These are phyloP conservation scores for Acrobasis repandana DNA, from an alignment of 2,888 invertebrate genomes.

Conservation along the genomic window DNA sequence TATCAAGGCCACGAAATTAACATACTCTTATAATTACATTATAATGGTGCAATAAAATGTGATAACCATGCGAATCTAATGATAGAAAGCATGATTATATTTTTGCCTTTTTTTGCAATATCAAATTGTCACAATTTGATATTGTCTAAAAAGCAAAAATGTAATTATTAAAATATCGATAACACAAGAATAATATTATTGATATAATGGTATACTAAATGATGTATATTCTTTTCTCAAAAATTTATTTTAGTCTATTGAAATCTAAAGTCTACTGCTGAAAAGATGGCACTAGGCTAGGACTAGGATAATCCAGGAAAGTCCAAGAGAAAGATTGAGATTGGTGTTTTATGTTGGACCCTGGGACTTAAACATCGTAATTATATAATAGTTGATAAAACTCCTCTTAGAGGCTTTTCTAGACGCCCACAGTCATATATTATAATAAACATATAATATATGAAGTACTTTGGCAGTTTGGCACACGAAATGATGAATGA, in stretches of 20 bases:
- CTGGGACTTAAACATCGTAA: constrained; percentile 52
- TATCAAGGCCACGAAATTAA: constrained; percentile 17
- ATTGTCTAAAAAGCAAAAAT: neutral
- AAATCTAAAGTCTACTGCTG: constrained; percentile 61
- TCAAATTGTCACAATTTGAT: too few relatives aligned
- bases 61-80: neutral
- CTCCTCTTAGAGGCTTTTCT: constrained; percentile 6
- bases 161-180: neutral
- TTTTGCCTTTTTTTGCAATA: neutral
- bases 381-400: constrained; percentile 12
- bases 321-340: constrained; percentile 69
- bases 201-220: neutral
- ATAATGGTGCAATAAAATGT: neutral
- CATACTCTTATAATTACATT: constrained; percentile 15
- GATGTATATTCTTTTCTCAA: neutral
- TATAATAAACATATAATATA: constrained; percentile 1
- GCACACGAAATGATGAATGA: neutral
- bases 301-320: constrained; percentile 65
- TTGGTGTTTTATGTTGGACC: constrained; percentile 79
- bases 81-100: neutral
- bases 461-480: constrained; percentile 25
- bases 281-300: constrained; percentile 36
- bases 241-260: constrained; percentile 1
- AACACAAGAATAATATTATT: neutral
- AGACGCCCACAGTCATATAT: constrained; percentile 20